Evolutionary conservation across 2,113 vertebrate genomes (phyloP), one percentile per base, ranked within the genome.

Genomic region (Entelurus aequoreus): DNA sequence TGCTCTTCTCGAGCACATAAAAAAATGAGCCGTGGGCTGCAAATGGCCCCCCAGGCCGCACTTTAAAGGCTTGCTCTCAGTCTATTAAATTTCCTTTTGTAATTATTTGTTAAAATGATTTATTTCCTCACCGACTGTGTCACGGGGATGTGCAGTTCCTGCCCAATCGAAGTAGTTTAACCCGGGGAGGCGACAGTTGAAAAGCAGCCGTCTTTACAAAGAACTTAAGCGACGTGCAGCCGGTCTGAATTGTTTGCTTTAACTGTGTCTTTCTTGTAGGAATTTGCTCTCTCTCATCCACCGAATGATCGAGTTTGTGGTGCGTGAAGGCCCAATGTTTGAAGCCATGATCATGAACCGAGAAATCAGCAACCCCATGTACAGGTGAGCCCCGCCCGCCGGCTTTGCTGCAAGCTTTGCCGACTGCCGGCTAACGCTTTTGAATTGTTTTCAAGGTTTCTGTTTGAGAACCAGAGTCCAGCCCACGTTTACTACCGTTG

Each of bases 291-390:
- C 93, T 92, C 90, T 99, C 89, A 99, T 99, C 88, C 96, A 99
- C 88, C 97, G 97, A 88, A 99, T 99, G 97, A 99, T 99, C 93
- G 97, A 99, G 90, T 99, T 99, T 96, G 97, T 99, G 91, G 97
- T 99, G 90, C 96, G 96, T 92, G 97, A 98, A 90, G 97, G 97
- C 82, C 95, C 97, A 59, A 97, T 99, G 96, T 99, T 99, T 91
- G 97, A 99, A 95, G 96, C 97, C 86, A 98, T 99, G 95, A 98
- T 99, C 86, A 99, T 99, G 97, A 99, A 98, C 90, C 69, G 95
- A 92, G 97, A 99, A 87, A 94, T 99, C 86, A 99, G 92, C 91
- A 99, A 99, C 79, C 93, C 97, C 16, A 95, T 99, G 93, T 99
- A 97, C 93, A 98, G 97, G 96, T 97, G 44, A 64, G 90, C 63